Base-by-base conservation (phyloP, 1,140 invertebrate genomes). In the Oryctes rhinoceros region DNA sequence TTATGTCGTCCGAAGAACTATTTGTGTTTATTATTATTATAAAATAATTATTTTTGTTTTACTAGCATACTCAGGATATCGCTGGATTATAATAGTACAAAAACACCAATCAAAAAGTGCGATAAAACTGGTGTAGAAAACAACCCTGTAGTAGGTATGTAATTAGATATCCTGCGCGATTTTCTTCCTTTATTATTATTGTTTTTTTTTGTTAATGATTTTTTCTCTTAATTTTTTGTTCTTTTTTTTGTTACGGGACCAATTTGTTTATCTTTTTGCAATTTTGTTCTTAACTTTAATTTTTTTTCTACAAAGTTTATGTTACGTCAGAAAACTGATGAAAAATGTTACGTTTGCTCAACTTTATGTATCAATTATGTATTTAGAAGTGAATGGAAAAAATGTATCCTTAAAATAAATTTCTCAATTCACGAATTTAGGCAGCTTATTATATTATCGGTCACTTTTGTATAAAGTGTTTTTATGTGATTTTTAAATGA, bases 401-500 rank as follows among this genome's bases (percentile, higher is more conserved):
- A 59, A 53, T 18, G 18, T 59, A 71, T 35, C 65, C 37, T 71
- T 35, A 11, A 30, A 30, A 71, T 13, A 71, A 71, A 37, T 37
- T 35, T 71, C 65, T 71, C 24, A 71, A 71, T 71, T 71, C 65
- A 71, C 65, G 65, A 71, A 71, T 71, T 71, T 71, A 71, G 65
- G 65, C 65, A 71, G 65, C 65, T 71, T 71, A 71, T 35, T 71
- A 71, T 67, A 18, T 71, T 35, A 71, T 71, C 20, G 65, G 20
- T 71, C 65, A 71, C 65, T 71, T 30, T 71, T 71, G 65, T 71
- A 71, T 71, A 71, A 71, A 71, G 65, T 71, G 65, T 71, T 71
- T 71, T 71, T 71, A 71, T 71, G 65, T 71, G 65, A 71, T 71
- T 71, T 71, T 71, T 71, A 71, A 71, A 71, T 71, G 65, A 71